A percentile compares a stretch with the other conserved stretches of the same genome.
These are phyloP conservation scores for Hoplodrina blanda DNA, from an alignment of 2,888 invertebrate genomes.

Conservation along the genomic window DNA sequence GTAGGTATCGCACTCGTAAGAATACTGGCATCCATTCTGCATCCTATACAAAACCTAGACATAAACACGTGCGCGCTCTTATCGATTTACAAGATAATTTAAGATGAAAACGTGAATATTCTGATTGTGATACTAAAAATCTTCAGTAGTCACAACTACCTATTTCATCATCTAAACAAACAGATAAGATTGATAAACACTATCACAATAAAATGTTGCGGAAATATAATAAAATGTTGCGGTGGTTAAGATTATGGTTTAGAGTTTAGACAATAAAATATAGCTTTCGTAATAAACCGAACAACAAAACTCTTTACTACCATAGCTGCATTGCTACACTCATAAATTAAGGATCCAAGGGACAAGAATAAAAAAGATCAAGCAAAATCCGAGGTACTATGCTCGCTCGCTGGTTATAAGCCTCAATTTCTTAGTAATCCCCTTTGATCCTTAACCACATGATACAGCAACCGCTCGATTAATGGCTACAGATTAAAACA, in stretches of 20 bases:
- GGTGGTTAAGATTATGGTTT: not conserved
- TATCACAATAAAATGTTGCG: not conserved
- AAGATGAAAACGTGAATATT: constrained; percentile 37
- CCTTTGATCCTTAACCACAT: constrained; percentile 60
- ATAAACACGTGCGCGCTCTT: constrained; percentile 34
- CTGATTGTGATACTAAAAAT: constrained; percentile 9
- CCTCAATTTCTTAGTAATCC: constrained; percentile 44
- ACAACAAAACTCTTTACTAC: too few relatives aligned
- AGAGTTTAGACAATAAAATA: not conserved
- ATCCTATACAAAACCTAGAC: not conserved
- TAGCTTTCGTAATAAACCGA: constrained; percentile 3
- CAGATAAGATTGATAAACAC: constrained; percentile 8
- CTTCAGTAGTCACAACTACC: constrained; percentile 6
- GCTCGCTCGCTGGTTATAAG: constrained; percentile 18
- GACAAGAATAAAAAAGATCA: constrained; percentile 15
- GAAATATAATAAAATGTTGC: not conserved
- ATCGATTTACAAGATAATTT: constrained; percentile 28
- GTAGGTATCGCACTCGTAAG: constrained; percentile 18
- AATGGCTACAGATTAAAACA: constrained; percentile 56
- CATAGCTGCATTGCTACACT: not conserved
- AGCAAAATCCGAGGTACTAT: constrained; percentile 9
- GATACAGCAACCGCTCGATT: constrained; percentile 63
- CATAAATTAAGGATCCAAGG: constrained; percentile 11
- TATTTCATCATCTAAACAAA: constrained; percentile 22
- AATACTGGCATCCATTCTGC: constrained; percentile 9